Evolutionary conservation across 2,888 invertebrate genomes (phyloP), one percentile per base, ranked within the genome.

Genomic region (Ennomos quercinarius): DNA sequence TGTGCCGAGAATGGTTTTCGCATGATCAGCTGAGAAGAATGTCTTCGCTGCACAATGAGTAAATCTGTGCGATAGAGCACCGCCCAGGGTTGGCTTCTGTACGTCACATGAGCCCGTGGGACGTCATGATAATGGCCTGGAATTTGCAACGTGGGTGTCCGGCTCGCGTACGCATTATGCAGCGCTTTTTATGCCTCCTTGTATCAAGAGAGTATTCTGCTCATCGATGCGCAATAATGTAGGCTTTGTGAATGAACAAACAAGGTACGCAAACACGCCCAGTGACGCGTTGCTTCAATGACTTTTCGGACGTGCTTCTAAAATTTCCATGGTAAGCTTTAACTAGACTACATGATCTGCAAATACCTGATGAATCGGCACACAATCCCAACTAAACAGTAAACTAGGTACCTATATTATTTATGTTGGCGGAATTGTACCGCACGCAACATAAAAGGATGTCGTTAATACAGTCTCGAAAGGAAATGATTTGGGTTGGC

Each of bases 131-230:
- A 87, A 88, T 85, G 83, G 83, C 66, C 72, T 77, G 68, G 80
- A 83, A 83, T 84, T 80, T 56, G 82, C 91, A 60, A 86, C 91
- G 91, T 92, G 91, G 91, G 91, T 91, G 91, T 91, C 84, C 91
- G 73, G 70, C 76, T 71, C 77, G 74, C 77, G 74, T 75, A 72
- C 76, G 79, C 81, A 83, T 87, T 88, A 82, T 88, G 78, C 77
- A 78, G 77, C 75, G 79, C 76, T 89, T 91, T 89, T 90, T 89
- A 80, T 79, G 70, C 72, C 63, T 71, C 70, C 74, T 71, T 73
- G 64, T 74, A 73, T 67, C 75, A 73, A 71, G 68, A 75, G 74
- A 75, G 76, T 73, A 73, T 78, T 76, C 73, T 78, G 78, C 74
- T 77, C 84, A 84, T 75, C 79, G 77, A 77, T 73, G 86, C 84